Percentiles rank a stretch among this genome's conserved stretches.
Evolutionary conservation across 2,888 invertebrate species (phyloP).

Genomic region (Noctua pronuba): DNA sequence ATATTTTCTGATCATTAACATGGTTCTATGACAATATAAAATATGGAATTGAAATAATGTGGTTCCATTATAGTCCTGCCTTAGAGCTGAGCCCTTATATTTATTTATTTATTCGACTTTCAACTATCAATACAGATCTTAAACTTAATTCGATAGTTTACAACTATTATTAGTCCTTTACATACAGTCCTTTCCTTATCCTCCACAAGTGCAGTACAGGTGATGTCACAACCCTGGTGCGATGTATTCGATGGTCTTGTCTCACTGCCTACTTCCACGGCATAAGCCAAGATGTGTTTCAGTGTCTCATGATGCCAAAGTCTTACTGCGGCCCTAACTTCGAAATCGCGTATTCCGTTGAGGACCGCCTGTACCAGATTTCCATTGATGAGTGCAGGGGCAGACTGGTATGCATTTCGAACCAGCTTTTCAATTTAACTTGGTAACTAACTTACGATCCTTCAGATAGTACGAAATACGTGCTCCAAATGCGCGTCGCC

Average conservation of each 20-base stretch:
- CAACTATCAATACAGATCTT: neutral
- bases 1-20: slow-evolving; percentile 24
- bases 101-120: neutral
- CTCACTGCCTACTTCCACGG: neutral
- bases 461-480: neutral
- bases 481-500: neutral
- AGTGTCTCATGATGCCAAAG: neutral
- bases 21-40: slow-evolving; percentile 25
- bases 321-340: neutral
- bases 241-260: neutral
- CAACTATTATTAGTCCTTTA: neutral
- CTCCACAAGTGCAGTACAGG: neutral
- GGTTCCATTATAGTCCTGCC: slow-evolving; percentile 21
- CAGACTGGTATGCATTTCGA: neutral
- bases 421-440: neutral
- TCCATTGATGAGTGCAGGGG: neutral
- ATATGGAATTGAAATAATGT: slow-evolving; percentile 5
- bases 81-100: slow-evolving; percentile 2
- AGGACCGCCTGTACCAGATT: neutral
- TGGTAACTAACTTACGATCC: neutral
- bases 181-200: neutral
- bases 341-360: neutral
- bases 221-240: neutral
- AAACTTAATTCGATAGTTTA: neutral
- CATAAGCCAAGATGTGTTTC: neutral